A percentile compares a stretch with the other conserved stretches of the same genome.
These are phyloP conservation scores for Phengaris arion DNA, from an alignment of 2,888 invertebrate genomes.

Conservation along the genomic window DNA sequence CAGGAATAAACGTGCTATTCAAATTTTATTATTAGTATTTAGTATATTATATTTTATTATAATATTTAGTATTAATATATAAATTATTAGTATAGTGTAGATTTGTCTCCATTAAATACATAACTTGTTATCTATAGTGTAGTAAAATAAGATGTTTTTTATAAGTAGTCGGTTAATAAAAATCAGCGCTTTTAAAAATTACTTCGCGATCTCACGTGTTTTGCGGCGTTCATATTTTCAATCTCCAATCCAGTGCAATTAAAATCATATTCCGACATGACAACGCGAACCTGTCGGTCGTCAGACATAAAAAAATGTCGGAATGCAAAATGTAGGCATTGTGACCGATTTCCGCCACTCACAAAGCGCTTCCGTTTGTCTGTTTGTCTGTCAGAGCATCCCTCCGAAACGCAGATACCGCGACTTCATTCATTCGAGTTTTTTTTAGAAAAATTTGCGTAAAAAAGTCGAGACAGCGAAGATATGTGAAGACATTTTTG, in stretches of 20 bases:
- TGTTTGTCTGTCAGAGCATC: constrained; percentile 70
- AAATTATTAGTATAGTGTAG: no score
- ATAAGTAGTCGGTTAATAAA: no score
- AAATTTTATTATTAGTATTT: no score
- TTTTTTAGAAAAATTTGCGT: constrained; percentile 13
- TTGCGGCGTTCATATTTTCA: background rate
- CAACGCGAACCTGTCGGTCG: constrained; percentile 45
- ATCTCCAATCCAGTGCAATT: constrained; percentile 10
- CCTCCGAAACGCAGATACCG: constrained; percentile 65
- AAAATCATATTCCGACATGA: constrained; percentile 35
- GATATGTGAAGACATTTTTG: constrained; percentile 1
- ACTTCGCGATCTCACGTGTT: no score
- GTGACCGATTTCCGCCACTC: constrained; percentile 66
- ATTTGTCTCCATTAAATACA: no score
- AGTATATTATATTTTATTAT: no score
- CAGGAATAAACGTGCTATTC: no score
- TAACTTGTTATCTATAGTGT: no score
- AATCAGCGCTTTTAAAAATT: no score
- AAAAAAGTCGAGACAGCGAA: background rate
- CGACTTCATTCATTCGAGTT: constrained; percentile 8
- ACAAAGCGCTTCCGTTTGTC: constrained; percentile 75
- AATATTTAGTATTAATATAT: no score
- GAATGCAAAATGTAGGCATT: constrained; percentile 68
- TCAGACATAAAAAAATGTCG: constrained; percentile 46
- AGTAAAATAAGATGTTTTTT: no score